Evolutionary conservation across 2,888 invertebrate species (phyloP), one percentile per base, ranked within the genome.

Genomic region (Melanophora roralis): DNA sequence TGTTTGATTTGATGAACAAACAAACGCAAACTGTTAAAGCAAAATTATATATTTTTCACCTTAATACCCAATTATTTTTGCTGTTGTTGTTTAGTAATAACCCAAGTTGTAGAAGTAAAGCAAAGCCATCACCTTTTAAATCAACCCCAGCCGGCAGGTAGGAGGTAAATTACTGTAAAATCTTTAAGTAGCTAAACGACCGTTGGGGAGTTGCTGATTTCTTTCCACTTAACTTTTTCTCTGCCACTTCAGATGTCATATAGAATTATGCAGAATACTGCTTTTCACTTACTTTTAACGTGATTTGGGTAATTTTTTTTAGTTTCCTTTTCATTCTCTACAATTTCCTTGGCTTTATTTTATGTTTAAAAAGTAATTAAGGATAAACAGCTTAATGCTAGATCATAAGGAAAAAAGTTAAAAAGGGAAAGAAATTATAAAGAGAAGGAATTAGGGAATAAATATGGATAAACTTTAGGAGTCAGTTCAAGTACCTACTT

Each of bases 291-390:
- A 36, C 9, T 43, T 51, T 64, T 59, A 38, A 74, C 40, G 57
- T 43, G 65, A 59, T 59, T 74, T 65, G 27, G 21, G 11, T 21
- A 32, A 40, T 19, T 51, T 16, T n/a, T 23, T 1, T 60, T 60
- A 23, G 36, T 23, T 11, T 45, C 36, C 6, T 51, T 27, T 40
- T 45, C 34, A 21, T 55, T 21, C 12, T 36, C 45, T 9, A 21
- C 60, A 40, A 47, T 27, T 57, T 38, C 8, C 11, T 64, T 47
- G 73, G 65, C 38, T 57, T 59, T 40, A 65, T 74, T 74, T 74
- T 67, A 74, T 74, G 67, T 59, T 67, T 74, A 67, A 67, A 67
- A 67, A 67, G 59, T 47, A 73, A 65, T 73, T 73, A 57, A 32
- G 49, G 32, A 38, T 36, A 57, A 65, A 59, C 57, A 57, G 57